Evolutionary conservation across 2,888 invertebrate species (phyloP).

Genomic region (Agriotes lineatus): DNA sequence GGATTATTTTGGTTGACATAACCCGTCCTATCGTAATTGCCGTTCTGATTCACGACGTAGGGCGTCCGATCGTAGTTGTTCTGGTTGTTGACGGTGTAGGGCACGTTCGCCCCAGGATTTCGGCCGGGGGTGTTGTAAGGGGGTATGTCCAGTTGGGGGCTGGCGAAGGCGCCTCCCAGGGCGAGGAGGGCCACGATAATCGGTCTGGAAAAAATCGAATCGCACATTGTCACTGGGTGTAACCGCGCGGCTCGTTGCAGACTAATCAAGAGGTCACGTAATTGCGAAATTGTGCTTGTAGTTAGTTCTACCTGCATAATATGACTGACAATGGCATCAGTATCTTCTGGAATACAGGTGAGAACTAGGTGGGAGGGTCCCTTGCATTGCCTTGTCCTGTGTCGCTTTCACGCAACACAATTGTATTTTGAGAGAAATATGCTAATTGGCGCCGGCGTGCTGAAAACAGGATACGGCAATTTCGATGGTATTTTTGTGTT

Average conservation of each 20-base stretch:
- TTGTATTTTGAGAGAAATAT: conserved; percentile 50
- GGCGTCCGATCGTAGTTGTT: neutral
- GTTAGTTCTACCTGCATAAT: conserved; percentile 52
- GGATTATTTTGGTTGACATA: conserved; percentile 16
- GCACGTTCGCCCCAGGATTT: conserved; percentile 38
- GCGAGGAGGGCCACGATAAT: neutral
- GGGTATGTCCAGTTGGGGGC: conserved; percentile 53
- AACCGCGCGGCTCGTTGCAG: neutral
- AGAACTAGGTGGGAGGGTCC: conserved; percentile 57
- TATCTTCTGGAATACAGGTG: conserved; percentile 59
- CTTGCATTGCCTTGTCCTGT: conserved; percentile 57
- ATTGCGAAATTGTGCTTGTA: conserved; percentile 45
- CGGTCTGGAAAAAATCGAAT: no score
- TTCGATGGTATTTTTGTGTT: no score
- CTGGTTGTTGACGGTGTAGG: conserved; percentile 37
- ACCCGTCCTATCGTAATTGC: neutral
- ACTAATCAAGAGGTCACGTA: conserved; percentile 18
- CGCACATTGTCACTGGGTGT: conserved; percentile 18
- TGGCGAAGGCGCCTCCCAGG: conserved; percentile 1
- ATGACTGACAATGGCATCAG: conserved; percentile 57
- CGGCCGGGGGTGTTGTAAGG: conserved; percentile 44
- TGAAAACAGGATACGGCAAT: no score
- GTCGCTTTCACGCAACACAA: conserved; percentile 57
- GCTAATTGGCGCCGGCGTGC: conserved; percentile 45
- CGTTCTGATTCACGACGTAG: neutral